These are phyloP conservation scores for Drosophila emarginata DNA, from an alignment of 2,888 invertebrate genomes.

Conservation along the genomic window DNA sequence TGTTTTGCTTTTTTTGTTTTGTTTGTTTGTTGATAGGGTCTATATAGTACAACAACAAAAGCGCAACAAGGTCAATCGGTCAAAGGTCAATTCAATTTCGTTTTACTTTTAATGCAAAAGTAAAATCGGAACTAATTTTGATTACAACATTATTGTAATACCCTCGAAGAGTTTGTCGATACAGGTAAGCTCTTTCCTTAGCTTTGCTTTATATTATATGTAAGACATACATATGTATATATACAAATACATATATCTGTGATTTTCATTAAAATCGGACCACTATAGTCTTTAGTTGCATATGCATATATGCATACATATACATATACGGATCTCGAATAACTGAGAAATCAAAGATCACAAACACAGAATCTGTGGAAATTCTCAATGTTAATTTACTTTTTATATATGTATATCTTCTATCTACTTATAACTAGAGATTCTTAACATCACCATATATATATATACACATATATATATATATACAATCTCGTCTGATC, in stretches of 20 bases:
- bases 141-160: conserved; percentile 1
- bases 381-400: not conserved
- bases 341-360: not conserved
- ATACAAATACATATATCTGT: conserved; percentile 45
- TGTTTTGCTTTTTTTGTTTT: conserved; percentile 40
- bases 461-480: not conserved
- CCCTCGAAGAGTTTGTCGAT: not conserved
- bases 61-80: conserved; percentile 74
- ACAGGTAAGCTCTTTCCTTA: conserved; percentile 9
- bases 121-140: not conserved
- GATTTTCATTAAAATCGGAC: conserved; percentile 24
- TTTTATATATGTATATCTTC: not conserved
- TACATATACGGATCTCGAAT: not conserved
- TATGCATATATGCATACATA: not conserved
- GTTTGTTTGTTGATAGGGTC: conserved; percentile 52
- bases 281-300: not conserved
- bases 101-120: conserved; percentile 7
- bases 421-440: not conserved
- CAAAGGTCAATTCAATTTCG: conserved; percentile 59
- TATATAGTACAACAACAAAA: conserved; percentile 75
- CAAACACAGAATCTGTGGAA: not conserved
- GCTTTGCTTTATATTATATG: no score
- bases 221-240: conserved; percentile 43
- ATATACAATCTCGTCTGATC: not conserved
- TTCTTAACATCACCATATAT: not conserved